phyloP scores from a whole-genome alignment of 2,888 invertebrate species.

The Ditylenchus weischeri region DNA sequence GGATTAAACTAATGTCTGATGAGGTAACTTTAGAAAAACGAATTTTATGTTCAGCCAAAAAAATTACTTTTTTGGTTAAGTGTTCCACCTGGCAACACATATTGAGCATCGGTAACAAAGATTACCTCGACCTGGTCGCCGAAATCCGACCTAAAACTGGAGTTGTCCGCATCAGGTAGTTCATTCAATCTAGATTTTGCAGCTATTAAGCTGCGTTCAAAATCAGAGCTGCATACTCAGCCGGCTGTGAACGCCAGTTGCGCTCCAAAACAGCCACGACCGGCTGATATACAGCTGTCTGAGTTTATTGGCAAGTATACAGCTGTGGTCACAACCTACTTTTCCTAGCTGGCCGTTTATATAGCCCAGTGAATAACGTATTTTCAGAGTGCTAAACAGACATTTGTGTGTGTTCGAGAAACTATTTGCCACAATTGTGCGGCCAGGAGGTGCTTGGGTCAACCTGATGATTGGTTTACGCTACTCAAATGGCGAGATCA shows the following conservation, averaged over 20 bases:
- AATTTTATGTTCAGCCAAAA: background rate
- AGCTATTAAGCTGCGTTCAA: too few relatives aligned
- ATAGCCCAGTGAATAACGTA: too few relatives aligned
- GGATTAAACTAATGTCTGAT: constrained; percentile 7
- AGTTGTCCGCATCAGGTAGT: constrained; percentile 10
- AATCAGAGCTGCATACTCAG: too few relatives aligned
- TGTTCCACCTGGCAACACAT: constrained; percentile 9
- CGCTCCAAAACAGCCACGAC: too few relatives aligned
- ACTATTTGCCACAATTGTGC: constrained; percentile 7
- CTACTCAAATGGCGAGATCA: constrained; percentile 10
- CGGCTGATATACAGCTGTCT: too few relatives aligned
- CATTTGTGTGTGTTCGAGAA: constrained; percentile 13
- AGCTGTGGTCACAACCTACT: too few relatives aligned
- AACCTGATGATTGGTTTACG: constrained; percentile 25
- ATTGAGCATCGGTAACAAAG: constrained; percentile 14
- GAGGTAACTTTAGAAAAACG: background rate
- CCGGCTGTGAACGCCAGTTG: too few relatives aligned
- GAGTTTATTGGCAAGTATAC: too few relatives aligned
- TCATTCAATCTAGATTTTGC: background rate
- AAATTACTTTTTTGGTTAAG: constrained; percentile 6
- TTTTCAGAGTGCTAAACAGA: background rate
- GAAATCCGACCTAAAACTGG: constrained; percentile 11
- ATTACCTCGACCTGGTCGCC: background rate
- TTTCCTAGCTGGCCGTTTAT: too few relatives aligned
- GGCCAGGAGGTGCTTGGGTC: constrained; percentile 14